Evolutionary conservation across 2,888 invertebrate species (phyloP), one percentile per base, ranked within the genome.

Genomic region (Lasiommata megera): DNA sequence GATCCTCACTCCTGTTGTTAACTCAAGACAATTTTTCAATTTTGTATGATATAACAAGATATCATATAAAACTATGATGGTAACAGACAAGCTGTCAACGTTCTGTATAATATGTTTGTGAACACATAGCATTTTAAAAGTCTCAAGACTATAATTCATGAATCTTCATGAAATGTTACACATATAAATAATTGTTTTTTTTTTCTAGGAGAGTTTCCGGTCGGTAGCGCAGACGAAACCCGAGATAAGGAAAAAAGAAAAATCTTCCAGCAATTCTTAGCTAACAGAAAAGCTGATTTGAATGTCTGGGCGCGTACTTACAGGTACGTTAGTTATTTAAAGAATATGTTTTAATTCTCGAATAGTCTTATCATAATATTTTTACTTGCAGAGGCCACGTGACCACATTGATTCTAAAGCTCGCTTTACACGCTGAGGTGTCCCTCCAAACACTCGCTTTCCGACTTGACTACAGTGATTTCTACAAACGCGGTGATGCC

Each of bases 401-500:
- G 36, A 95, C 96, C 56, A 94, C 96, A 62, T 95, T 98, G 78
- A 92, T 99, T 50, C 86, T 96, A 48, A 94, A 96, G 82, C 92
- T 98, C 16, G 96, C 97, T 14, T 93, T 94, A 1, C 96, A 97
- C 73, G 91, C 94, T 52, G 97, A 98, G 82, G 94, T 96, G 65
- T 97, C 96, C 67, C 92, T 99, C 12, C 96, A 98, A 73, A 94
- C 97, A 68, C 93, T 99, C 58, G 97, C 98, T 64, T 97, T 97
- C 74, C 93, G 98, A 1, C 92, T 99, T 56, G 98, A 98, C 88
- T 99, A 98, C 83, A 99, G 98, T 82, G 97, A 97, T 79, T 96
- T 96, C 85, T 99, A 99, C 88, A 96, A 97, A 77, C 94, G 95
- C 61, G 93, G 94, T 60, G 95, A 96, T 77, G 93, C 94, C 64